phyloP scores from a whole-genome alignment of 2,888 invertebrate genomes.

The Hanleya hanleyi region DNA sequence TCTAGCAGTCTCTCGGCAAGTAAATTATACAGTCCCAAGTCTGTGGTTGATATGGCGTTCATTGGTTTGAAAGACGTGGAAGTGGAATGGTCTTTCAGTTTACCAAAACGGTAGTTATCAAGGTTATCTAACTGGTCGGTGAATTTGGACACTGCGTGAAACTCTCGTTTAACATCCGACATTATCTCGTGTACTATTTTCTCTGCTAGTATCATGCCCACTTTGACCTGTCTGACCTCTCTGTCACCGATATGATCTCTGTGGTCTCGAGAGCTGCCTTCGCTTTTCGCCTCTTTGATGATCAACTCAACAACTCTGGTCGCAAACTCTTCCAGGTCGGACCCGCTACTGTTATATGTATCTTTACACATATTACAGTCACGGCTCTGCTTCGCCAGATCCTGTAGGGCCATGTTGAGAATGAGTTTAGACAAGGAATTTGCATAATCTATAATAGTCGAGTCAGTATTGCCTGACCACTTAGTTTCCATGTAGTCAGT shows the following conservation, averaged over 20 bases:
- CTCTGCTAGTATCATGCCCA: neutral
- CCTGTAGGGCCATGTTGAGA: neutral
- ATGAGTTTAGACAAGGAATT: neutral
- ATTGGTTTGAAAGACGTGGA: neutral
- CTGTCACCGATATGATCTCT: neutral
- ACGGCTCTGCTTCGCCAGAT: neutral
- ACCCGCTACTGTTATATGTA: neutral
- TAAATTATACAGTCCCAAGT: neutral
- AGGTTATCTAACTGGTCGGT: neutral
- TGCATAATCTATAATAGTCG: neutral
- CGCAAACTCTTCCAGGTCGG: constrained; percentile 5
- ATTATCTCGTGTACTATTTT: constrained; percentile 2
- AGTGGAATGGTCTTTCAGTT: neutral
- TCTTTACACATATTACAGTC: neutral
- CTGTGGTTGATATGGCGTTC: neutral
- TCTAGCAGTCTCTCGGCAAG: neutral
- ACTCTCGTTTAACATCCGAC: neutral
- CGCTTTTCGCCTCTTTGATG: neutral
- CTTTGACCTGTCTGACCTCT: neutral
- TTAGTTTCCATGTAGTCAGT: no score
- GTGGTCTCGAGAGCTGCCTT: neutral
- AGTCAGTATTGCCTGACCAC: neutral
- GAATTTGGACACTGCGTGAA: neutral
- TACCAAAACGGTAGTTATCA: no score
- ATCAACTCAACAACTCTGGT: neutral